Conservation (phyloP, 2,797 vertebrate species). For the Schizopygopsis malacanthus region DNA sequence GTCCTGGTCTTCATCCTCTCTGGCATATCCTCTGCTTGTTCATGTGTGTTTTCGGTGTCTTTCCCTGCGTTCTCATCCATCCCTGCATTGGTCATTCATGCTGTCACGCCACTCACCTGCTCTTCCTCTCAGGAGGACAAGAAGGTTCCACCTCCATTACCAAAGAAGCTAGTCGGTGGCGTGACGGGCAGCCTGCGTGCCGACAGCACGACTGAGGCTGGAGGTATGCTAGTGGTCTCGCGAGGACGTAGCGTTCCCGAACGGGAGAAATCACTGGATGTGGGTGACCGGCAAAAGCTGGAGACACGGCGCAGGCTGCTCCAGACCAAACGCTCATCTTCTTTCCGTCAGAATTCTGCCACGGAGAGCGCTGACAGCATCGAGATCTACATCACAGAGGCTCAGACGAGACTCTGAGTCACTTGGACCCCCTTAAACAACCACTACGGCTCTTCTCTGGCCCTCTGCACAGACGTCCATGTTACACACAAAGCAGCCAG, state of each 20-base stretch:
- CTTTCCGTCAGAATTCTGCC: slow-evolving; percentile 98
- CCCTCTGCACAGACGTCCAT: slow-evolving; percentile 53
- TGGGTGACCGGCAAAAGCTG: slow-evolving; percentile 94
- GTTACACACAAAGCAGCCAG: slow-evolving; percentile 70
- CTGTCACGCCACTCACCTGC: slow-evolving; percentile 38
- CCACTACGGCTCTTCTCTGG: slow-evolving; percentile 27
- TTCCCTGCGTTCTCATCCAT: slow-evolving; percentile 5
- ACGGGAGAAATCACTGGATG: slow-evolving; percentile 96
- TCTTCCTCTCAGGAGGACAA: slow-evolving; percentile 88
- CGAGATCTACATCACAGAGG: slow-evolving; percentile 99
- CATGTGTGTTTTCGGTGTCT: slow-evolving; percentile 30
- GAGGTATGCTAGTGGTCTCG: slow-evolving; percentile 66
- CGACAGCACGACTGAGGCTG: slow-evolving; percentile 72
- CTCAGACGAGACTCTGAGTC: slow-evolving; percentile 94
- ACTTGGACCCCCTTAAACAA: slow-evolving; percentile 1
- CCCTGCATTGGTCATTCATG: slow-evolving; percentile 31
- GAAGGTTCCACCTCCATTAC: slow-evolving; percentile 98
- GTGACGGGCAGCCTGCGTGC: slow-evolving; percentile 79
- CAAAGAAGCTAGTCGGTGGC: slow-evolving; percentile 96
- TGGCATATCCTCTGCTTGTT: slow-evolving; percentile 24
- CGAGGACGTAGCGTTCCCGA: slow-evolving; percentile 88
- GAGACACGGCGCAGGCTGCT: slow-evolving; percentile 94
- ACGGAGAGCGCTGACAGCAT: slow-evolving; percentile 98
- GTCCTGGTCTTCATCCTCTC: slow-evolving; percentile 37
- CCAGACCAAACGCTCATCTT: slow-evolving; percentile 94